Evolutionary conservation across 2,888 invertebrate species (phyloP).

Genomic region (Choristoneura rosaceana): DNA sequence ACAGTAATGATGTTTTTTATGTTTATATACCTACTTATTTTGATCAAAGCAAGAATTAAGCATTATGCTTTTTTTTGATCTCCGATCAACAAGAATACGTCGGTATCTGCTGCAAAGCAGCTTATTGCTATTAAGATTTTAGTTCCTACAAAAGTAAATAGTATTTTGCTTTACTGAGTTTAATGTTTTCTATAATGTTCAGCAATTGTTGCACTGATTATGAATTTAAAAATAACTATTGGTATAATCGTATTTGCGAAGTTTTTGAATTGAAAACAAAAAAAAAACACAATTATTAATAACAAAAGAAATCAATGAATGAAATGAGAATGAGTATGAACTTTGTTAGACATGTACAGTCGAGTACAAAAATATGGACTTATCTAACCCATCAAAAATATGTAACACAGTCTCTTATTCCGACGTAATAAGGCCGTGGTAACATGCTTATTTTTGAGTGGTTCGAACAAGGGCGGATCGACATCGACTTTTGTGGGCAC

Average conservation of each 20-base stretch:
- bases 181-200: constrained; percentile 15
- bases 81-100: background rate
- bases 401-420: too few species aligned
- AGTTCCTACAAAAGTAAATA: constrained; percentile 13
- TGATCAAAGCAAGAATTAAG: too few species aligned
- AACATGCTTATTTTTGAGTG: too few species aligned
- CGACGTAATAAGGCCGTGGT: too few species aligned
- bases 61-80: background rate
- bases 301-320: background rate
- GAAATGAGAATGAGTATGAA: background rate
- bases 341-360: background rate
- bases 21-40: background rate
- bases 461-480: too few species aligned
- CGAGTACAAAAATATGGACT: too few species aligned
- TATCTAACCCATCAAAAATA: too few species aligned
- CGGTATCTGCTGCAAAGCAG: constrained; percentile 13
- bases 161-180: constrained; percentile 10
- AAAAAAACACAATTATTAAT: background rate
- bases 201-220: background rate
- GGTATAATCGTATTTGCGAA: background rate
- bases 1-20: background rate
- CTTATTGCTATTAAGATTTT: constrained; percentile 18
- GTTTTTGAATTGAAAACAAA: background rate
- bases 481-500: too few species aligned
- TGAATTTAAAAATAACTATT: background rate